A percentile compares a stretch with the other conserved stretches of the same genome.
Conservation (phyloP, 2,888 invertebrate genomes). For the Aromia moschata region DNA sequence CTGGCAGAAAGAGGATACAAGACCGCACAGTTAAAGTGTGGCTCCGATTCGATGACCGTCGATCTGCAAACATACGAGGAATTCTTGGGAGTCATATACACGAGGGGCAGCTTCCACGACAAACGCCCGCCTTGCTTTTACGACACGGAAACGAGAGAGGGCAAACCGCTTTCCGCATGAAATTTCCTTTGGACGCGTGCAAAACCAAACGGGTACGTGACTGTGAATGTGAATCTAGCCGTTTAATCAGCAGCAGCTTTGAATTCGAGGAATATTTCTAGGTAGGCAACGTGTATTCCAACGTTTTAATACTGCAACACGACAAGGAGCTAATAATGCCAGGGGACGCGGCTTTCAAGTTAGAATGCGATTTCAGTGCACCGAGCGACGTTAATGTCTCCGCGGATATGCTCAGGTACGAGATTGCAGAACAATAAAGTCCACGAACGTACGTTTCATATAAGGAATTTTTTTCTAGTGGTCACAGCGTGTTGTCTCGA, state of each 20-base stretch:
- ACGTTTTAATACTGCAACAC: conserved; percentile 72
- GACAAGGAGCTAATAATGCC: conserved; percentile 73
- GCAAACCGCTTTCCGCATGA: conserved; percentile 65
- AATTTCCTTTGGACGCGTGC: conserved; percentile 68
- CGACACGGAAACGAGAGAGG: conserved; percentile 62
- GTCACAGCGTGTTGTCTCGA: conserved; percentile 58
- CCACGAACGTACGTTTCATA: too few species aligned
- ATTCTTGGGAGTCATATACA: conserved; percentile 71
- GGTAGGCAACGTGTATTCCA: conserved; percentile 68
- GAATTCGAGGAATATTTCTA: too few species aligned
- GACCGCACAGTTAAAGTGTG: conserved; percentile 68
- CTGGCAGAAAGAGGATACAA: conserved; percentile 68
- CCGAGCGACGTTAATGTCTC: conserved; percentile 67
- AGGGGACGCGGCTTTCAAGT: conserved; percentile 72
- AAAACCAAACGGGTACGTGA: conserved; percentile 64
- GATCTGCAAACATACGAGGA: conserved; percentile 65
- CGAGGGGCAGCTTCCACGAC: conserved; percentile 69
- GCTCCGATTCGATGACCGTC: conserved; percentile 67
- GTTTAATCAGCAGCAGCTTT: neutral
- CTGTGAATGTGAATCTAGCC: neutral
- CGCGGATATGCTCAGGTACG: conserved; percentile 63
- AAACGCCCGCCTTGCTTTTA: conserved; percentile 68
- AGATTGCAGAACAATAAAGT: too few species aligned
- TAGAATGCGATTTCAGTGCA: conserved; percentile 72
- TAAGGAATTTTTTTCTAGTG: too few species aligned